Conservation (phyloP, 2,797 vertebrate genomes). For the Heterohyrax brucei region DNA sequence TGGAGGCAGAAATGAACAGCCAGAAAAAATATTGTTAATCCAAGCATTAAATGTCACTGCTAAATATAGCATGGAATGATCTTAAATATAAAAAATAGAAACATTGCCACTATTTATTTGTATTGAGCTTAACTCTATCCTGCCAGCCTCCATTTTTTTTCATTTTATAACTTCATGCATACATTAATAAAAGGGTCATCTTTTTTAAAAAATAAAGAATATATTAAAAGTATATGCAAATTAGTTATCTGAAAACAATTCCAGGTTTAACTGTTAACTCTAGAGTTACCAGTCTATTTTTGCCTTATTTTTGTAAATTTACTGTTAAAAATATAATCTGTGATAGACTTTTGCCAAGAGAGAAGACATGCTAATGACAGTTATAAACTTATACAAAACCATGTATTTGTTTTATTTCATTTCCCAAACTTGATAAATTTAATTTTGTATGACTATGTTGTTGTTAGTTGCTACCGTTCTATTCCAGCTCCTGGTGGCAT, state of each 20-base stretch:
- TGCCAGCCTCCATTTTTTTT: neutral
- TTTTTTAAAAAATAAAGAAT: neutral
- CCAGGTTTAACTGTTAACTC: neutral
- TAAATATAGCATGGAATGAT: conserved; percentile 72
- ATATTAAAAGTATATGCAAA: neutral
- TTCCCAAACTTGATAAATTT: neutral
- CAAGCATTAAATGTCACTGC: conserved; percentile 71
- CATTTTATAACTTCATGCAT: neutral
- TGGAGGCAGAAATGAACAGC: conserved; percentile 35
- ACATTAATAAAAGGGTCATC: neutral
- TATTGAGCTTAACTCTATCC: neutral
- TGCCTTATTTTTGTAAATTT: neutral
- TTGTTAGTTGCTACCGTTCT: neutral
- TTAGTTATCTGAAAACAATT: neutral
- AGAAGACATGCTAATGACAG: neutral
- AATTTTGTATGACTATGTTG: neutral
- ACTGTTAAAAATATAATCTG: neutral
- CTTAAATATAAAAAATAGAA: conserved; percentile 62
- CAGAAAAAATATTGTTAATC: conserved; percentile 82
- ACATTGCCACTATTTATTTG: conserved; percentile 40
- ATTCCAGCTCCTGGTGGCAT: no score
- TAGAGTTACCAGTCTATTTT: neutral
- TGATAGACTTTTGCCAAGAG: neutral
- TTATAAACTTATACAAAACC: neutral
- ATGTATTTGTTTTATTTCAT: neutral